phyloP scores from a whole-genome alignment of 2,113 vertebrate genomes.

The Dissostichus mawsoni region DNA sequence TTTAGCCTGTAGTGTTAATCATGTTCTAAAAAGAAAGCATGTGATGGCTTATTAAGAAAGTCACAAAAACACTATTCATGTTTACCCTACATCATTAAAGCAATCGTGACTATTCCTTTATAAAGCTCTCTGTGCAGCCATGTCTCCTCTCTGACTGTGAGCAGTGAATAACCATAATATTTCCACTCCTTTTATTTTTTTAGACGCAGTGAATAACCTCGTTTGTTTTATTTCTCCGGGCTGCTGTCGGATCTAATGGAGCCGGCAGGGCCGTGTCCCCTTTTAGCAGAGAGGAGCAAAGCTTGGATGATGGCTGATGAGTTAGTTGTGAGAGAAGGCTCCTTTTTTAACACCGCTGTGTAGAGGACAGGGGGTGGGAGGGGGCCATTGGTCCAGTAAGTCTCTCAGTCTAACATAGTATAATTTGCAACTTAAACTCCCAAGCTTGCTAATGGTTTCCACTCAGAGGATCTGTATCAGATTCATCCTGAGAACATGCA shows the following conservation, averaged over 20 bases:
- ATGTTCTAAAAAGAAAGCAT: background rate
- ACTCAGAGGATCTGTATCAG: background rate
- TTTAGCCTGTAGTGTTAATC: conserved; percentile 8
- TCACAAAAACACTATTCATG: background rate
- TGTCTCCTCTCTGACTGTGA: conserved; percentile 20
- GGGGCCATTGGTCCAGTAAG: conserved; percentile 4
- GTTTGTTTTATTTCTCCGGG: conserved; percentile 60
- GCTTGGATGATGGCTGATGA: conserved; percentile 37
- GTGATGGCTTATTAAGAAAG: background rate
- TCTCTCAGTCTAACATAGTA: background rate
- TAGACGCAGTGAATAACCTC: conserved; percentile 47
- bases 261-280: conserved; percentile 54
- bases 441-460: background rate
- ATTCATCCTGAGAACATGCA: conserved; percentile 11
- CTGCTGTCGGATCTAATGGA: conserved; percentile 58
- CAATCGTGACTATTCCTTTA: background rate
- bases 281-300: conserved; percentile 62
- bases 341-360: conserved; percentile 38
- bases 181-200: conserved; percentile 3
- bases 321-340: conserved; percentile 26
- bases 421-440: background rate
- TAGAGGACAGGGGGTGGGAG: conserved; percentile 44
- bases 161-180: conserved; percentile 40
- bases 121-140: background rate
- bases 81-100: background rate